These are phyloP conservation scores for Medauroidea extradentata DNA, from an alignment of 1,140 invertebrate species.

Conservation along the genomic window DNA sequence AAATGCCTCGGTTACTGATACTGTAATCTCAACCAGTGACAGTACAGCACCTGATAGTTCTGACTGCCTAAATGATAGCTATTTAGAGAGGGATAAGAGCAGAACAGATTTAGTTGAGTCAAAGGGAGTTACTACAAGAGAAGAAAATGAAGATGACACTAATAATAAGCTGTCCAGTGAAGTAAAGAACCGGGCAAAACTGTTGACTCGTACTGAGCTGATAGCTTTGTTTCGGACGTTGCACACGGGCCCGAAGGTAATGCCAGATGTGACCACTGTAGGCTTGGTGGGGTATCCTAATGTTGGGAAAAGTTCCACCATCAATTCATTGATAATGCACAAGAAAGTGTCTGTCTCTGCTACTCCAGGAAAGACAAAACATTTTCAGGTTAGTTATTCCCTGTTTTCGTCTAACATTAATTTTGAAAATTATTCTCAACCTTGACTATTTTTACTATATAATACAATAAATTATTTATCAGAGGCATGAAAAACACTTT, in stretches of 20 bases:
- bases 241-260: slow-evolving; percentile 52
- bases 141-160: slow-evolving; percentile 7
- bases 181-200: slow-evolving; percentile 44
- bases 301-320: slow-evolving; percentile 98
- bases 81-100: not conserved
- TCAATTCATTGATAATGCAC: slow-evolving; percentile 83
- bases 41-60: not conserved
- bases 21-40: not conserved
- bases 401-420: too few relatives aligned
- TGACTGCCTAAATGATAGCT: not conserved
- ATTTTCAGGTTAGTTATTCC: slow-evolving; percentile 65
- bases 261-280: slow-evolving; percentile 62
- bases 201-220: slow-evolving; percentile 55
- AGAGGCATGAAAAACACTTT: too few relatives aligned
- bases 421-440: too few relatives aligned
- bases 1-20: not conserved
- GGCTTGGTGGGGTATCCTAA: slow-evolving; percentile 98
- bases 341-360: slow-evolving; percentile 96
- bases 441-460: too few relatives aligned
- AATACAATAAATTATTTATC: too few relatives aligned
- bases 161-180: not conserved
- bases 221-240: slow-evolving; percentile 63
- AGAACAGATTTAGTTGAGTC: not conserved
- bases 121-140: not conserved
- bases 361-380: slow-evolving; percentile 96